These are phyloP conservation scores for Micropoecilia bifurca DNA, from an alignment of 2,797 vertebrate genomes.

Conservation along the genomic window DNA sequence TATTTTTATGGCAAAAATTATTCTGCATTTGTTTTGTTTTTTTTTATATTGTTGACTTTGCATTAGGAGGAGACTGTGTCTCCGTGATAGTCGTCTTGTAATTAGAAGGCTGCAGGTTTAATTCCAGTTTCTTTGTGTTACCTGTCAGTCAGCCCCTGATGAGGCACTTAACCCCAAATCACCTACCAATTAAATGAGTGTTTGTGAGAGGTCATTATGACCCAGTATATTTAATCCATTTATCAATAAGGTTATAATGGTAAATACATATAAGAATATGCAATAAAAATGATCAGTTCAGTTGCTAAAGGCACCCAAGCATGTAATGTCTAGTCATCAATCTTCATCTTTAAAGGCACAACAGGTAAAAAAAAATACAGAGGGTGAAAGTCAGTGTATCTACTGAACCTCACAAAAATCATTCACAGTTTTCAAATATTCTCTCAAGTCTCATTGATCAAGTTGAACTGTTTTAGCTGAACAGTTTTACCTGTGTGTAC, in stretches of 20 bases:
- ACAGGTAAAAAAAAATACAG: constrained; percentile 22
- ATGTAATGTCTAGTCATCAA: constrained; percentile 10
- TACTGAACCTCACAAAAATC: not conserved
- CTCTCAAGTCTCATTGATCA: constrained; percentile 35
- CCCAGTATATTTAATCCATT: not conserved
- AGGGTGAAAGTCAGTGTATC: not conserved
- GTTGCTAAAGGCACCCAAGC: not conserved
- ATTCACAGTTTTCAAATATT: constrained; percentile 16
- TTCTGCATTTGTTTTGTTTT: not conserved
- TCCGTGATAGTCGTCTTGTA: not conserved
- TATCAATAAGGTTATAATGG: not conserved
- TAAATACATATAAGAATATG: not conserved
- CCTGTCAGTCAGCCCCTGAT: not conserved
- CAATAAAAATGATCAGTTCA: not conserved
- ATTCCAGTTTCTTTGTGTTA: not conserved
- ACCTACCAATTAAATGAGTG: not conserved
- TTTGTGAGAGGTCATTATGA: not conserved
- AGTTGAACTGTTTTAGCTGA: constrained; percentile 29
- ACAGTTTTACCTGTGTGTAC: constrained; percentile 8
- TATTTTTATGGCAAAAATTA: not conserved
- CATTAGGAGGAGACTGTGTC: not conserved
- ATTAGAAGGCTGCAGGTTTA: not conserved
- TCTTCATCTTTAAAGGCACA: constrained; percentile 35
- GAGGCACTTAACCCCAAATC: not conserved
- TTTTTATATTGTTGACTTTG: not conserved